These are phyloP conservation scores for Neolamprologus brichardi DNA, from an alignment of 2,113 vertebrate genomes.

Conservation along the genomic window DNA sequence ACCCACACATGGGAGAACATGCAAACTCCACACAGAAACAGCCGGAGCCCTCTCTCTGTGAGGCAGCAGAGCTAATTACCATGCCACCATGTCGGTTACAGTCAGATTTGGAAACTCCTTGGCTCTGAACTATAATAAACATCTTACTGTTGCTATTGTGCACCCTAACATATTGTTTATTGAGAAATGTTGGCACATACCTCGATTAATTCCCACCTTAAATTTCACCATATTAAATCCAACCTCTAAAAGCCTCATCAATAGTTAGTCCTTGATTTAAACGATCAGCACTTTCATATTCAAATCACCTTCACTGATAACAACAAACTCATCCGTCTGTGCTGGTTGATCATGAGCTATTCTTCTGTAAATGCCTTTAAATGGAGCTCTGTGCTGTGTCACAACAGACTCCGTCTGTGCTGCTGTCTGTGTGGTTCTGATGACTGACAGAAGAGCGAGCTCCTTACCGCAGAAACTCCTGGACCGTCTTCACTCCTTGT, in stretches of 20 bases:
- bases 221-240: background rate
- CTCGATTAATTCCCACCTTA: background rate
- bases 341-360: background rate
- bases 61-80: background rate
- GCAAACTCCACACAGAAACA: background rate
- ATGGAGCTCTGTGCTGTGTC: background rate
- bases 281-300: background rate
- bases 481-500: constrained; percentile 61
- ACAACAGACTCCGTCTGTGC: background rate
- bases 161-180: background rate
- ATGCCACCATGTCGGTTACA: accelerated
- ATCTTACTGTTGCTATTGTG: background rate
- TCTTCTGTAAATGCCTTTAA: background rate
- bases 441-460: background rate
- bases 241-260: background rate
- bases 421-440: background rate
- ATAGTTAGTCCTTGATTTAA: background rate
- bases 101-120: background rate
- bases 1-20: background rate
- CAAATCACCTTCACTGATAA: background rate
- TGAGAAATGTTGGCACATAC: background rate
- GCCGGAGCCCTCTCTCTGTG: accelerated
- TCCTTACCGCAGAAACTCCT: constrained; percentile 74
- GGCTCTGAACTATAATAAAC: background rate
- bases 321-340: background rate